Evolutionary conservation across 1,140 invertebrate genomes (phyloP).

Genomic region (Brachionus paranguensis): DNA sequence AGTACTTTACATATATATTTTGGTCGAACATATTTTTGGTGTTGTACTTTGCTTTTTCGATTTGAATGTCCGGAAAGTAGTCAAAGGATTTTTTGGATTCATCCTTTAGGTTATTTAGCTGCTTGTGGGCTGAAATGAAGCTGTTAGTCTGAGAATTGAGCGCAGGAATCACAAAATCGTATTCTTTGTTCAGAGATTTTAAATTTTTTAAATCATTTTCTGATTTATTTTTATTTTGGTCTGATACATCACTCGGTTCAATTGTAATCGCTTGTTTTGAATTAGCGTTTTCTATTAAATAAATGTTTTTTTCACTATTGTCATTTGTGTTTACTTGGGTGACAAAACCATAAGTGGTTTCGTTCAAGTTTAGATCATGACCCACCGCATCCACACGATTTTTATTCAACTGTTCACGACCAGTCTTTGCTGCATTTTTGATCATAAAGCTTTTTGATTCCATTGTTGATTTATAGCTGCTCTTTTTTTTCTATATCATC

Average conservation of each 20-base stretch:
- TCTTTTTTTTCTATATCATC: not conserved
- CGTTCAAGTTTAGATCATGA: constrained; percentile 6
- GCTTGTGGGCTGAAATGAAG: not conserved
- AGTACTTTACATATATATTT: not conserved
- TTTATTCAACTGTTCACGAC: not conserved
- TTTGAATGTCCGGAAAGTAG: constrained; percentile 9
- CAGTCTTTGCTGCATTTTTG: not conserved
- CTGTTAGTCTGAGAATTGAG: constrained; percentile 1
- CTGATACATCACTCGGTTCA: not conserved
- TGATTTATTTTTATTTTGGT: not conserved
- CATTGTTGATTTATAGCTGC: not conserved
- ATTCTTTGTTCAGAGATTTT: not conserved
- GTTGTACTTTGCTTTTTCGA: not conserved
- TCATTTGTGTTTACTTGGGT: not conserved
- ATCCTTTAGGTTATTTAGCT: not conserved
- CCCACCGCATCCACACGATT: not conserved
- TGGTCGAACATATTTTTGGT: not conserved
- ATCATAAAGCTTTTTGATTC: not conserved
- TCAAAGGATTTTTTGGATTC: constrained; percentile 28
- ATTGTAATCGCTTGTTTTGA: no score
- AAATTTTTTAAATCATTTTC: not conserved
- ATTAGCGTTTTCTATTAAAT: not conserved
- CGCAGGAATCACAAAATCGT: not conserved
- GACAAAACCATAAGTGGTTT: constrained; percentile 11
- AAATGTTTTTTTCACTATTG: not conserved